Base-by-base conservation (phyloP, 2,113 vertebrate genomes). In the Lutjanus erythropterus region DNA sequence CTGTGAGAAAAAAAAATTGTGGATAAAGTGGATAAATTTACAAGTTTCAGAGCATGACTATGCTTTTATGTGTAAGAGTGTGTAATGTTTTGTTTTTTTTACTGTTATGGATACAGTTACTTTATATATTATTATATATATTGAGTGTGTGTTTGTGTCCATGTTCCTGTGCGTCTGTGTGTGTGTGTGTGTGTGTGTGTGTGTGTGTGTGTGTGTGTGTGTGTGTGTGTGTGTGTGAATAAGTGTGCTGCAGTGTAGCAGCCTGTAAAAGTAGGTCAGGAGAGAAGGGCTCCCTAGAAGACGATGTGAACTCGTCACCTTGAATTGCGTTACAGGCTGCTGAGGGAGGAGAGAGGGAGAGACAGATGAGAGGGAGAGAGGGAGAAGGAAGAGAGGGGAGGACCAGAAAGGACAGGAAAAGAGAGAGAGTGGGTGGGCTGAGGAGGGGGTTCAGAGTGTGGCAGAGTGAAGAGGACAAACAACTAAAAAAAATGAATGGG, bases 291-390 rank as follows among this genome's bases (percentile, higher is more conserved):
- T 96, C 93, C 91, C 92, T 76, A 64, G 94, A 95, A 93, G 90
- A 93, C 91, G 94, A 93, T 93, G 88, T 93, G 95, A 97, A 97
- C 96, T 96, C 95, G 93, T 96, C 95, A 97, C 95, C 95, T 96
- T 93, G 85, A 91, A 96, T 95, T 91, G 94, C 89, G 94, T 93
- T 89, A 92, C 94, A 95, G 50, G 42, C 88, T 84, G 77, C 67
- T 87, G 84, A 90, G 25, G 79, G 75, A 72, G 72, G 83, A 77
- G 70, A 78, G 76, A 69, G 78, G 49, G 71, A 78, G 76, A 83
- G 85, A 78, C 78, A 71, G 77, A 59, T 58, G 79, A 58, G 52
- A 73, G 68, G 53, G 56, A 60, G 67, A 27, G 71, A 58, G 60
- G 35, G 33, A 53, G 52, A 44, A 67, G 37, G 25, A 42, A 44